Percentiles rank a stretch among this genome's conserved stretches.
Evolutionary conservation across 2,113 vertebrate species (phyloP).

Genomic region (Labrus mixtus): DNA sequence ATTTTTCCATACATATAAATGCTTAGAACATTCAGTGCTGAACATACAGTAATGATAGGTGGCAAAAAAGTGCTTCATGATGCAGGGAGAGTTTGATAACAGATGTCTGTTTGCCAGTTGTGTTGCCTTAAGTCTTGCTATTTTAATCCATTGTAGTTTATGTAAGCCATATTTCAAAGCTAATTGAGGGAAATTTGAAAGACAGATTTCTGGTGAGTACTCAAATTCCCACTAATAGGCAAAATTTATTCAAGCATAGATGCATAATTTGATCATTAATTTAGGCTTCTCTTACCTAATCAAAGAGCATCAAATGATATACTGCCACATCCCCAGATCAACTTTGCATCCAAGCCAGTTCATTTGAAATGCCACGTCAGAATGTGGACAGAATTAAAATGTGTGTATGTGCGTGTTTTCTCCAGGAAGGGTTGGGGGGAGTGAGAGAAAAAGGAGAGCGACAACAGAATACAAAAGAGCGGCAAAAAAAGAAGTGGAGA

Average conservation of each 20-base stretch:
- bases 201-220: neutral
- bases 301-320: neutral
- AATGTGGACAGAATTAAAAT: neutral
- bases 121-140: neutral
- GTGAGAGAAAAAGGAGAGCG: slow-evolving; percentile 10
- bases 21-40: neutral
- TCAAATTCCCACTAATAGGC: neutral
- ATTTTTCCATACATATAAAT: too few relatives aligned
- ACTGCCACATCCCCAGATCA: neutral
- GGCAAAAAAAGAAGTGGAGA: slow-evolving; percentile 23
- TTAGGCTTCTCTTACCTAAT: neutral
- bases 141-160: neutral
- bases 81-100: neutral
- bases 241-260: neutral
- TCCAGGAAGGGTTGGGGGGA: neutral
- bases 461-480: slow-evolving; percentile 43
- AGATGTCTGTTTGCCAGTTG: neutral
- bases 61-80: neutral
- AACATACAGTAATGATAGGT: neutral
- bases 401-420: slow-evolving; percentile 15
- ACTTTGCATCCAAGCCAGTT: neutral
- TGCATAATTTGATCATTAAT: neutral
- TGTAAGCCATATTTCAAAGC: slow-evolving; percentile 1
- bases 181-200: neutral
- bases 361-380: neutral